Evolutionary conservation across 2,888 invertebrate genomes (phyloP).

Genomic region (Dastarcus helophoroides): DNA sequence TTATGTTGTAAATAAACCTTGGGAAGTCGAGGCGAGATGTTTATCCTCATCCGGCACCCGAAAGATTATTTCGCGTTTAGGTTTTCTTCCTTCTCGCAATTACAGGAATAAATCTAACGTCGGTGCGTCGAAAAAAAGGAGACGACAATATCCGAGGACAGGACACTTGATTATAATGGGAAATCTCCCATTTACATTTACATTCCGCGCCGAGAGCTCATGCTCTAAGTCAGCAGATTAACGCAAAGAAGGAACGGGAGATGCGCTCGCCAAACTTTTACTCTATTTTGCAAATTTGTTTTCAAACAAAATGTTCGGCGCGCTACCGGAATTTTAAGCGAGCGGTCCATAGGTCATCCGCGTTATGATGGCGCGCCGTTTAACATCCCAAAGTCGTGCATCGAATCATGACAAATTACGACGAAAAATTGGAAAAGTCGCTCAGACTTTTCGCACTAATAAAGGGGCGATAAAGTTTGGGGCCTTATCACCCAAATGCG

Average conservation of each 20-base stretch:
- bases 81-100: not conserved
- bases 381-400: constrained; percentile 23
- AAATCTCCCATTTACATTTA: constrained; percentile 19
- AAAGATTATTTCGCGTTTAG: too few relatives aligned
- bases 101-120: constrained; percentile 1
- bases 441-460: too few relatives aligned
- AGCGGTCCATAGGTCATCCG: constrained; percentile 30
- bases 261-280: constrained; percentile 26
- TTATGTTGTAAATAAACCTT: too few relatives aligned
- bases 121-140: constrained; percentile 2
- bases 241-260: constrained; percentile 17
- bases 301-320: constrained; percentile 32
- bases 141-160: constrained; percentile 4
- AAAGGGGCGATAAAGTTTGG: too few relatives aligned
- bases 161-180: constrained; percentile 18
- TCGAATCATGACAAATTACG: constrained; percentile 27
- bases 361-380: constrained; percentile 22
- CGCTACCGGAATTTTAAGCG: constrained; percentile 33
- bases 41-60: too few relatives aligned
- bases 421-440: constrained; percentile 17
- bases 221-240: constrained; percentile 17
- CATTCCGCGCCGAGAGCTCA: constrained; percentile 20
- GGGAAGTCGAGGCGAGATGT: too few relatives aligned
- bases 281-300: constrained; percentile 36
- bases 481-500: constrained; percentile 4